Conservation (phyloP, 2,113 vertebrate genomes). For the Verasper variegatus region DNA sequence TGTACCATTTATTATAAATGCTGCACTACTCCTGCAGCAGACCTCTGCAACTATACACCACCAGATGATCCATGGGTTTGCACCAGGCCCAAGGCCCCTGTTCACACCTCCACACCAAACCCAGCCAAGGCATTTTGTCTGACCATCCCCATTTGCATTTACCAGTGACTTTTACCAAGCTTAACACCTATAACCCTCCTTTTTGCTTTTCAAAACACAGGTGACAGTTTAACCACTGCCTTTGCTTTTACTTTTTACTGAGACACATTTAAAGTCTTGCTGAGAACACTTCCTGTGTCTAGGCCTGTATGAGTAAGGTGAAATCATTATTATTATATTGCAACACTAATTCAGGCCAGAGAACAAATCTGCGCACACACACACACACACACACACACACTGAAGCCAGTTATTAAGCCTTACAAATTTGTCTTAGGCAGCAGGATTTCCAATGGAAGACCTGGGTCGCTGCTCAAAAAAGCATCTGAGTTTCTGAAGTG, state of each 20-base stretch:
- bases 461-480: background rate
- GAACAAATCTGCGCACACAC: background rate
- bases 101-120: too few relatives aligned
- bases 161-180: background rate
- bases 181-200: background rate
- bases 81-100: too few relatives aligned
- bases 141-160: too few relatives aligned
- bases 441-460: background rate
- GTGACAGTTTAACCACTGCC: background rate
- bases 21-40: too few relatives aligned
- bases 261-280: background rate
- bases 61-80: too few relatives aligned
- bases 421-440: slow-evolving; percentile 2
- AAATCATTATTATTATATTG: background rate
- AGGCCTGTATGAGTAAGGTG: background rate
- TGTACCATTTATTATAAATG: too few relatives aligned
- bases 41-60: too few relatives aligned
- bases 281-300: background rate
- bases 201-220: background rate
- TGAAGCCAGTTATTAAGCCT: background rate
- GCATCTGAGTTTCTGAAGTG: background rate
- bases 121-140: too few relatives aligned
- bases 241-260: background rate
- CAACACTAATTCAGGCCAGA: background rate
- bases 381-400: background rate